Percentiles rank a stretch among this genome's conserved stretches.
Conservation (phyloP, 2,888 invertebrate genomes). For the Volucella inanis region DNA sequence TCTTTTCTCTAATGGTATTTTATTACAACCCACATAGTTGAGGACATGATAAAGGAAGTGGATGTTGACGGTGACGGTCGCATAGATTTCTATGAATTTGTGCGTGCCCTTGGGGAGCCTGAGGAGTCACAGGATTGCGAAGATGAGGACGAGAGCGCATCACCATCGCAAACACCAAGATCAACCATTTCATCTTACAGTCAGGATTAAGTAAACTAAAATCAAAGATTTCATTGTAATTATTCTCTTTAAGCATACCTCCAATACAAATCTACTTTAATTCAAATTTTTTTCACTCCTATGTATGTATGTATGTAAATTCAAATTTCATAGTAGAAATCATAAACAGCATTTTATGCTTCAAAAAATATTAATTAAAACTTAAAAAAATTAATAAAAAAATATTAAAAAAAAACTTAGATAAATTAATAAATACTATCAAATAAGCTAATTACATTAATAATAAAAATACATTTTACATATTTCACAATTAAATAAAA, state of each 20-base stretch:
- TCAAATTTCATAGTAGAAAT: constrained; percentile 31
- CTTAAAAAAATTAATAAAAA: constrained; percentile 37
- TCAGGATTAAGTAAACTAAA: constrained; percentile 71
- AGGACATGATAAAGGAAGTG: constrained; percentile 98
- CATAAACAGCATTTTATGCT: constrained; percentile 51
- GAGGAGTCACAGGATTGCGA: constrained; percentile 91
- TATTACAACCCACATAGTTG: constrained; percentile 86
- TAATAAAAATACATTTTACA: constrained; percentile 29
- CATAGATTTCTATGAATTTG: constrained; percentile 95
- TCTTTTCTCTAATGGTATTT: too few relatives aligned
- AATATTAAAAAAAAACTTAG: too few relatives aligned
- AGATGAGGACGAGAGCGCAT: constrained; percentile 86
- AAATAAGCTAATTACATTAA: constrained; percentile 30
- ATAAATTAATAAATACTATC: constrained; percentile 36
- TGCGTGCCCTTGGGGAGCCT: constrained; percentile 92
- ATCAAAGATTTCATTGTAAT: constrained; percentile 47
- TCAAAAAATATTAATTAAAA: constrained; percentile 28
- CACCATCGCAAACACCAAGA: constrained; percentile 82
- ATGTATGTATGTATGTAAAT: constrained; percentile 33
- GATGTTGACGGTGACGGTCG: constrained; percentile 97
- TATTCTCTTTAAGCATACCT: constrained; percentile 47
- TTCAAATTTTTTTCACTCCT: constrained; percentile 53
- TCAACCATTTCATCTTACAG: constrained; percentile 80
- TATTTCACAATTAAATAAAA: constrained; percentile 63
- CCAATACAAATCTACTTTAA: constrained; percentile 54